phyloP scores from a whole-genome alignment of 2,888 invertebrate genomes.

The Pocota personata region DNA sequence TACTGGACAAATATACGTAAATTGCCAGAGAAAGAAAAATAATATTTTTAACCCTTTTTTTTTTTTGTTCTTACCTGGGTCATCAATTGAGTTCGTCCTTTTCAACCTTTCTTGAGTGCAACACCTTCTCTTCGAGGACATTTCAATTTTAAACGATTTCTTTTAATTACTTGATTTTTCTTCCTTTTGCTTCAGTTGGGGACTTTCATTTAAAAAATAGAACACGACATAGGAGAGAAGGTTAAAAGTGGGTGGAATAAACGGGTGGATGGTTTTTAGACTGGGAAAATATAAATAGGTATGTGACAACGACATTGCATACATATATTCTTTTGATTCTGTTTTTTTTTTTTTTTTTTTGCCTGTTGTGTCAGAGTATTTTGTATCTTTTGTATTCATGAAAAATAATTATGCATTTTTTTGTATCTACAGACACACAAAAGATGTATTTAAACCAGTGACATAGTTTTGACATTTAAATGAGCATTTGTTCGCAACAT shows the following conservation, averaged over 20 bases:
- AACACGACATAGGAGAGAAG: not conserved
- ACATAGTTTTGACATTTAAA: not conserved
- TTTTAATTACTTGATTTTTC: conserved; percentile 36
- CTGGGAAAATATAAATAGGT: too few species aligned
- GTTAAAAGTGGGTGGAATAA: not conserved
- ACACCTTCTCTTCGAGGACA: not conserved
- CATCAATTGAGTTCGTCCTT: conserved; percentile 22
- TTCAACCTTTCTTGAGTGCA: not conserved
- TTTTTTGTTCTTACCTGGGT: not conserved
- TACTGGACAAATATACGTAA: conserved; percentile 3
- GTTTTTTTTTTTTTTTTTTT: not conserved
- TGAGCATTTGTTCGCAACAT: not conserved
- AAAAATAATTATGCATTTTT: not conserved
- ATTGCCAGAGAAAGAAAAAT: conserved; percentile 4
- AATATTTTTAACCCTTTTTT: not conserved
- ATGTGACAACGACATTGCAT: not conserved
- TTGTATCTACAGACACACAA: not conserved
- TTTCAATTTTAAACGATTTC: conserved; percentile 42
- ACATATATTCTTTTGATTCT: not conserved
- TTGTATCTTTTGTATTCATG: not conserved
- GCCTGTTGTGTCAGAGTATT: not conserved
- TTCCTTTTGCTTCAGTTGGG: not conserved
- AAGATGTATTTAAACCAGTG: too few species aligned
- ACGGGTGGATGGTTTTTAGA: not conserved
- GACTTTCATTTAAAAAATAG: not conserved